Conservation (phyloP, 1,140 invertebrate genomes). For the Eumaeus atala region DNA sequence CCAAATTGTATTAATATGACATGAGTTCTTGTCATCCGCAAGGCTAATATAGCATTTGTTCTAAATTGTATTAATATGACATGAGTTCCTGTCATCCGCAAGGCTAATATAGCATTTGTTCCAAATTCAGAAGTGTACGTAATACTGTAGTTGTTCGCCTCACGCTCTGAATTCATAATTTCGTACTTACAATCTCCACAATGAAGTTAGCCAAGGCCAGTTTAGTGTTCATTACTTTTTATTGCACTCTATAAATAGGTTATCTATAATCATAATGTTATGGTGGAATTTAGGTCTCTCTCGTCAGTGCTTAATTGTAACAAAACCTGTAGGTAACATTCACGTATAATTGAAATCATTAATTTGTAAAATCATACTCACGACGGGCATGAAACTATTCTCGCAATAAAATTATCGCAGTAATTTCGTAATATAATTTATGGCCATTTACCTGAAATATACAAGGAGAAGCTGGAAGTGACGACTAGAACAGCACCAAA, state of each 20-base stretch:
- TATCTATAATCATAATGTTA: no score
- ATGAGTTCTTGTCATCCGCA: constrained; percentile 24
- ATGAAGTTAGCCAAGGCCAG: neutral
- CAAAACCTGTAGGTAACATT: no score
- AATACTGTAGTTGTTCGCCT: constrained; percentile 26
- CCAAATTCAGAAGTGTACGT: constrained; percentile 28
- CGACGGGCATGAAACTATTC: no score
- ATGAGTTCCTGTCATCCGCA: constrained; percentile 24
- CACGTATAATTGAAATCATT: no score
- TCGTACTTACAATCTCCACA: constrained; percentile 7
- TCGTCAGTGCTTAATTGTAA: no score
- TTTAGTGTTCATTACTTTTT: constrained; percentile 1
- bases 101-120: constrained; percentile 38
- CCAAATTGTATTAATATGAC: neutral
- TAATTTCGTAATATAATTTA: neutral
- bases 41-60: constrained; percentile 38
- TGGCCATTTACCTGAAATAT: no score
- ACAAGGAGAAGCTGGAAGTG: no score
- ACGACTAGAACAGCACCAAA: no score
- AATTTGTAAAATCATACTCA: no score
- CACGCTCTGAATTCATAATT: constrained; percentile 27
- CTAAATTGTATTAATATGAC: constrained; percentile 12
- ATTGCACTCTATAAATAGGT: neutral
- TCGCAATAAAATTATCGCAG: no score
- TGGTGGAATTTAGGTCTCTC: no score